Conservation (phyloP, 2,888 invertebrate genomes). For the Thecocarcelia acutangulata region DNA sequence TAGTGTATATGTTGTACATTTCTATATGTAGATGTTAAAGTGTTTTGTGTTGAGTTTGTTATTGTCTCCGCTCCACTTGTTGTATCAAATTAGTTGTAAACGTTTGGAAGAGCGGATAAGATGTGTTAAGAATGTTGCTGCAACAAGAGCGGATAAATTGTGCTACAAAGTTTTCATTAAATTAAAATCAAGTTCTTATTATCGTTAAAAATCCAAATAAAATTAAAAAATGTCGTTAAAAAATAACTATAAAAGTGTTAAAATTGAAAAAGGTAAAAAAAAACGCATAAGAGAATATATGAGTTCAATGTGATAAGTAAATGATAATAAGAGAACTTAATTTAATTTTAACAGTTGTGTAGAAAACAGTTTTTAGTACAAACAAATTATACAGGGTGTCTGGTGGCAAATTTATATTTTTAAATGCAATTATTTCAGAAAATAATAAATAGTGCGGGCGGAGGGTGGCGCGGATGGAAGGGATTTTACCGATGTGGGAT, state of each 20-base stretch:
- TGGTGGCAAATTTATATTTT: too few relatives aligned
- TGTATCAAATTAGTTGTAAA: slow-evolving; percentile 70
- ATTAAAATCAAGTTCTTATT: background rate
- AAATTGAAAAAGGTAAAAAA: slow-evolving; percentile 58
- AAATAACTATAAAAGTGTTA: slow-evolving; percentile 46
- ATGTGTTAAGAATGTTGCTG: slow-evolving; percentile 42
- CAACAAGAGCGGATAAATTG: slow-evolving; percentile 31
- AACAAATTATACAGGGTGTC: too few relatives aligned
- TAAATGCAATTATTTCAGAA: too few relatives aligned
- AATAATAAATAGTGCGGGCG: too few relatives aligned
- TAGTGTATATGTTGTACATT: too few relatives aligned
- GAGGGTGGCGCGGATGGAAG: too few relatives aligned
- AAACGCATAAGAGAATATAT: too few relatives aligned
- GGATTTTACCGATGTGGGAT: too few relatives aligned
- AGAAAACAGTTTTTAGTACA: too few relatives aligned
- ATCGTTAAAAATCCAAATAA: background rate
- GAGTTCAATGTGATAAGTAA: too few relatives aligned
- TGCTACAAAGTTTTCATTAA: slow-evolving; percentile 18
- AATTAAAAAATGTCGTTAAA: slow-evolving; percentile 40
- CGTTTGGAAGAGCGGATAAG: slow-evolving; percentile 67
- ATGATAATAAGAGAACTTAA: too few relatives aligned
- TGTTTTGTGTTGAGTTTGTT: slow-evolving; percentile 31
- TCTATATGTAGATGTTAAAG: slow-evolving; percentile 17
- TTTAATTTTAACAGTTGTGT: too few relatives aligned
- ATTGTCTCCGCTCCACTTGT: slow-evolving; percentile 15